A percentile compares a stretch with the other conserved stretches of the same genome.
phyloP scores from a whole-genome alignment of 2,888 invertebrate genomes.

The Girardia tigrina region DNA sequence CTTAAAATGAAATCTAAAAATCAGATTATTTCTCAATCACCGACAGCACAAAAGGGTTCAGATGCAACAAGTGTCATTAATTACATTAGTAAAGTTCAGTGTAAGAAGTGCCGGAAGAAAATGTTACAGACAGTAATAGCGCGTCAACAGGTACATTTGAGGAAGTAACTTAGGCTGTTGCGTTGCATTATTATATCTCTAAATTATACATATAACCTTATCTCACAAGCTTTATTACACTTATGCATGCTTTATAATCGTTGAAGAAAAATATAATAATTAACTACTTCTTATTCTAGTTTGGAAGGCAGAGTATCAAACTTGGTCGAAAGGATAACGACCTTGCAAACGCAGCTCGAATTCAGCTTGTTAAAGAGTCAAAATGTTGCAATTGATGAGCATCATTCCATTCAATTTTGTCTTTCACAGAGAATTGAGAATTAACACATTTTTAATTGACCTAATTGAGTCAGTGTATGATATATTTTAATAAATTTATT shows the following conservation, averaged over 20 bases:
- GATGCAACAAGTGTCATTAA: neutral
- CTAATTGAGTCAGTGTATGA: too few relatives aligned
- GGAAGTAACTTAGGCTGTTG: neutral
- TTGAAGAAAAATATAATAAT: neutral
- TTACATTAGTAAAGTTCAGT: constrained; percentile 14
- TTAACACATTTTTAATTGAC: too few relatives aligned
- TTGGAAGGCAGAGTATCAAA: neutral
- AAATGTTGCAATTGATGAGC: constrained; percentile 16
- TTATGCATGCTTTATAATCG: neutral
- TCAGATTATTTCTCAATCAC: neutral
- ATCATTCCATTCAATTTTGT: too few relatives aligned
- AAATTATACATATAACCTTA: neutral
- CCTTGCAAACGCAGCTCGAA: constrained; percentile 7
- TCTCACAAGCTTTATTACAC: neutral
- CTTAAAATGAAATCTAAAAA: neutral
- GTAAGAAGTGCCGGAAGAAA: constrained; percentile 8
- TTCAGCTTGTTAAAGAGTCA: neutral
- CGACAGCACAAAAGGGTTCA: neutral
- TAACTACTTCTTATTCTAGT: neutral
- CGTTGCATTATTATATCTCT: too few relatives aligned
- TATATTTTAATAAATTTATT: too few relatives aligned
- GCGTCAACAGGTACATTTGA: neutral
- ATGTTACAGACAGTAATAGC: neutral
- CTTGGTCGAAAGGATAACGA: neutral
- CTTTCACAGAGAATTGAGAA: too few relatives aligned